Conservation (phyloP, 2,888 invertebrate genomes). For the Ectobius pallidus region DNA sequence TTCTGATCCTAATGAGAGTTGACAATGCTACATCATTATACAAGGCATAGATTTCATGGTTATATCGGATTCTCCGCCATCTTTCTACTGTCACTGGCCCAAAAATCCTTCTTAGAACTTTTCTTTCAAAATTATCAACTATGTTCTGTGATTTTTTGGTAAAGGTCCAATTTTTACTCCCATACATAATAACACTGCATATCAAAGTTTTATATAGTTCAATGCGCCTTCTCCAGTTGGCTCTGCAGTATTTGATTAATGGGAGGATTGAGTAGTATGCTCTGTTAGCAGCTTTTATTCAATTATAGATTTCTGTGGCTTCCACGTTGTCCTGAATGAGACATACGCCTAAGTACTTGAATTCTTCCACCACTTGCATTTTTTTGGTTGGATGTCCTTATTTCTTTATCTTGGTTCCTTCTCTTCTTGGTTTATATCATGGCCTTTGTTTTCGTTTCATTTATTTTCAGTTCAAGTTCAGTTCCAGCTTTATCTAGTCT, state of each 20-base stretch:
- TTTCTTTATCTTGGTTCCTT: background rate
- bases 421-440: background rate
- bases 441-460: too few species aligned
- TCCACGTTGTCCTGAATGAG: background rate
- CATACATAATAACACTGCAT: background rate
- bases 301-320: background rate
- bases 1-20: too few species aligned
- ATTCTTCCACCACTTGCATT: background rate
- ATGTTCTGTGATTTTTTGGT: too few species aligned
- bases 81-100: background rate
- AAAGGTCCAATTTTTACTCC: background rate
- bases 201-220: background rate
- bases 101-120: background rate
- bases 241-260: background rate
- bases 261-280: background rate
- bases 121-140: background rate
- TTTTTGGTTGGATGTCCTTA: background rate
- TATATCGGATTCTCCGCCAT: too few species aligned
- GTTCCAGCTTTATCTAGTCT: too few species aligned
- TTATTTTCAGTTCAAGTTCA: too few species aligned
- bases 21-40: background rate
- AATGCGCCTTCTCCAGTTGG: background rate
- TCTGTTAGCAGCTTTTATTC: too few species aligned
- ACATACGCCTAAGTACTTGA: background rate
- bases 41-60: too few species aligned